phyloP scores from a whole-genome alignment of 1,140 invertebrate species.

The Tetramorium alpestre region DNA sequence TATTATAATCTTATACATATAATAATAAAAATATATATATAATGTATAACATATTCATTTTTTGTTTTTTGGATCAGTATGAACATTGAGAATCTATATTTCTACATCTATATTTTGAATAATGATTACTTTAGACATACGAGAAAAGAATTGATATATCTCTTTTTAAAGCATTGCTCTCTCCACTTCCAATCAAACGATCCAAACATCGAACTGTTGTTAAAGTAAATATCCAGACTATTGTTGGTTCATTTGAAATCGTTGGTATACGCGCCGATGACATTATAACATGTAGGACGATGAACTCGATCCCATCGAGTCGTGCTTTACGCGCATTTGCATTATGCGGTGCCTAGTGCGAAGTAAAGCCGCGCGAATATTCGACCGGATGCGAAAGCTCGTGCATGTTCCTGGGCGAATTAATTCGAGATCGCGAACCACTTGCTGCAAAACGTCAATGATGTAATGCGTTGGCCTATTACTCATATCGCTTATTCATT shows the following conservation, averaged over 20 bases:
- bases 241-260: constrained; percentile 6
- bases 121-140: background rate
- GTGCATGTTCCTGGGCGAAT: constrained; percentile 40
- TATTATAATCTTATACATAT: background rate
- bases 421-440: constrained; percentile 47
- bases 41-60: background rate
- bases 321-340: constrained; percentile 36
- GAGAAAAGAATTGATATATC: background rate
- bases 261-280: background rate
- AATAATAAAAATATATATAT: background rate
- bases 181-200: background rate
- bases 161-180: background rate
- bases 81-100: background rate
- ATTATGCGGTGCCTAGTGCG: constrained; percentile 21
- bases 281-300: constrained; percentile 44
- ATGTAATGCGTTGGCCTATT: constrained; percentile 28
- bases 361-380: constrained; percentile 48
- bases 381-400: constrained; percentile 19
- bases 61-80: background rate
- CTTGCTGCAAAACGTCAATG: constrained; percentile 53
- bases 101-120: background rate
- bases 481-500: constrained; percentile 46
- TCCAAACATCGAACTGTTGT: background rate
- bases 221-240: background rate
- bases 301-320: constrained; percentile 41